Conservation (phyloP, 2,113 vertebrate genomes). For the Sphaerodactylus townsendi region DNA sequence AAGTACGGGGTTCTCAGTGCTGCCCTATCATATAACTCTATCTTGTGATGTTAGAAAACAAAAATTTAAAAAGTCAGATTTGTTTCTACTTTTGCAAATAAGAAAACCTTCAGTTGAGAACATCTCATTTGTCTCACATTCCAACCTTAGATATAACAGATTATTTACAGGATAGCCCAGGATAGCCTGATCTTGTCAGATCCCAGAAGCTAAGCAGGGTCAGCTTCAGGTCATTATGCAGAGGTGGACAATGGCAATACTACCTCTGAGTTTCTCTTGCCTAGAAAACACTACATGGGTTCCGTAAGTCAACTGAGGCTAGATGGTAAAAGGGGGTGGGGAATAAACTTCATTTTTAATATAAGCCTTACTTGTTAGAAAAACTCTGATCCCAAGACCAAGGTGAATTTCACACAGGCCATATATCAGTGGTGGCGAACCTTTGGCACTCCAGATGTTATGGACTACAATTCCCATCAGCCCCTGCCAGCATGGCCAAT, state of each 20-base stretch:
- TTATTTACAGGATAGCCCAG: background rate
- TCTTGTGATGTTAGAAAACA: background rate
- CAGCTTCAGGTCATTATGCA: no score
- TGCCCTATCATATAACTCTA: background rate
- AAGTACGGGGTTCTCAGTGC: background rate
- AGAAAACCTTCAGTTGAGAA: background rate
- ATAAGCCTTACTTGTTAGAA: conserved; percentile 40
- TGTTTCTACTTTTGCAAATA: background rate
- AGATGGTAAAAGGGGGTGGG: background rate
- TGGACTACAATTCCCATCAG: no score
- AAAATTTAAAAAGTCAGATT: background rate
- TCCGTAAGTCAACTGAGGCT: no score
- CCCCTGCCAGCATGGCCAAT: no score
- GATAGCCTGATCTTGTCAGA: no score
- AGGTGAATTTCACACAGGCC: no score
- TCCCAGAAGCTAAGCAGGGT: no score
- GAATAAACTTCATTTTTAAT: background rate
- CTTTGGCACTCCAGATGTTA: no score
- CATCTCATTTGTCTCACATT: background rate
- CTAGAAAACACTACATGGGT: no score
- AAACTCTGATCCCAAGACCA: conserved; percentile 51
- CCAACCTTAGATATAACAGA: background rate
- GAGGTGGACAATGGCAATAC: no score
- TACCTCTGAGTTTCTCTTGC: no score
- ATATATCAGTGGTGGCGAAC: no score